Base-by-base conservation (phyloP, 2,888 invertebrate genomes). In the Hymenopus coronatus region DNA sequence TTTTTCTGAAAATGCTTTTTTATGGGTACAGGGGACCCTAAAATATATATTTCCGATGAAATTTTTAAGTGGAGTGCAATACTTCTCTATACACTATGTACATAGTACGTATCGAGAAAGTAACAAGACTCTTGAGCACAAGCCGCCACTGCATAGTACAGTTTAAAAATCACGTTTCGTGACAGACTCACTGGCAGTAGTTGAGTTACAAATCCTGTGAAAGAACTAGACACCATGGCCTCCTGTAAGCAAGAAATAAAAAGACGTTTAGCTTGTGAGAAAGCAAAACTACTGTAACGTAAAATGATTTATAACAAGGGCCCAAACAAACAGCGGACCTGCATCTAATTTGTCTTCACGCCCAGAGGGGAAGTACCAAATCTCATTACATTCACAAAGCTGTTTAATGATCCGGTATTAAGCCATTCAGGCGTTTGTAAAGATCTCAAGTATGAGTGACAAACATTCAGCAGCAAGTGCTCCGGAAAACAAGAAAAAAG, bases 321-420 rank as follows among this genome's bases (percentile, higher is more conserved):
- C 25, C 25, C 25, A 70, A 20, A 20, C 54, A 70, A 70, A 70
- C 54, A 70, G 20, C 6, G 20, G 25, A 70, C 54, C 25, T 70
- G 54, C 54, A 70, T 70, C 20, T 70, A 70, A 70, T 70, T 70
- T 70, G 54, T 70, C 54, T 70, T 70, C 54, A 70, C 54, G 54
- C 54, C 25, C 25, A 20, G 54, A 70, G 54, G 54, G 54, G 54
- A 70, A 70, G 54, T 20, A 70, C 25, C 20, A 82, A 82, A 87
- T 33, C 82, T 87, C 87, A 87, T 87, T 87, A 87, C 30, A 82
- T 81, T 82, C 81, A 87, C 87, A 87, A 87, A 89, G 88, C 85
- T 82, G 85, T 88, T 28, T 89, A 89, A 89, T 88, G 89, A 89
- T 88, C 85, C 82, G 85, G 88, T 85, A 89, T 89, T 89, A 89